A percentile compares a stretch with the other conserved stretches of the same genome.
phyloP scores from a whole-genome alignment of 1,140 invertebrate species.

The Heliconius hewitsoni region DNA sequence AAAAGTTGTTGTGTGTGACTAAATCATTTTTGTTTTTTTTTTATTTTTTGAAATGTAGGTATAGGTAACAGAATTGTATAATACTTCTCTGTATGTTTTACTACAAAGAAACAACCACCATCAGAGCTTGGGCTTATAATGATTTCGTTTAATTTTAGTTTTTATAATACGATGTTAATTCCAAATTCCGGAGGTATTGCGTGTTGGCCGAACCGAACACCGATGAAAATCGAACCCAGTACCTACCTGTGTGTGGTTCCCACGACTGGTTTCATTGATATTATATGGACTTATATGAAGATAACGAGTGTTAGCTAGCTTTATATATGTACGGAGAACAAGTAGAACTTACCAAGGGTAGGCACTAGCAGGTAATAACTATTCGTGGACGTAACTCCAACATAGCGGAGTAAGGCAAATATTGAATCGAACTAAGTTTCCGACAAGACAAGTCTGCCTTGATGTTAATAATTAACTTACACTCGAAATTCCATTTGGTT shows the following conservation, averaged over 20 bases:
- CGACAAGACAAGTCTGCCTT: conserved; percentile 52
- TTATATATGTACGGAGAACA: conserved; percentile 59
- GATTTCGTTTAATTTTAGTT: no score
- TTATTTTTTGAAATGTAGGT: no score
- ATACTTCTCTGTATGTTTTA: no score
- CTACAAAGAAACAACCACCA: no score
- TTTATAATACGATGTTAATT: no score
- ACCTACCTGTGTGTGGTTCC: no score
- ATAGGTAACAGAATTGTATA: no score
- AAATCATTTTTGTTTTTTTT: no score
- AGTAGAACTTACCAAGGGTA: conserved; percentile 46
- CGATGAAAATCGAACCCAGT: no score
- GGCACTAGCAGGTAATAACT: conserved; percentile 59
- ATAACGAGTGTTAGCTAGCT: conserved; percentile 19
- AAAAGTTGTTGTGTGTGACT: background rate
- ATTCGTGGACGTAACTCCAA: conserved; percentile 63
- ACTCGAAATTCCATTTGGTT: conserved; percentile 37
- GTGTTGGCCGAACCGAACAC: no score
- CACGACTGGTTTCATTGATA: background rate
- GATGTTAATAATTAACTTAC: conserved; percentile 64
- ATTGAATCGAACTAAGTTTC: conserved; percentile 63
- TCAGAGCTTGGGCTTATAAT: no score
- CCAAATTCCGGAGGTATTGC: no score
- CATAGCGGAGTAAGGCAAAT: conserved; percentile 62
- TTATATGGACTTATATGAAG: background rate